A percentile compares a stretch with the other conserved stretches of the same genome.
Evolutionary conservation across 2,113 vertebrate species (phyloP).

Genomic region (Zosterops lateralis): DNA sequence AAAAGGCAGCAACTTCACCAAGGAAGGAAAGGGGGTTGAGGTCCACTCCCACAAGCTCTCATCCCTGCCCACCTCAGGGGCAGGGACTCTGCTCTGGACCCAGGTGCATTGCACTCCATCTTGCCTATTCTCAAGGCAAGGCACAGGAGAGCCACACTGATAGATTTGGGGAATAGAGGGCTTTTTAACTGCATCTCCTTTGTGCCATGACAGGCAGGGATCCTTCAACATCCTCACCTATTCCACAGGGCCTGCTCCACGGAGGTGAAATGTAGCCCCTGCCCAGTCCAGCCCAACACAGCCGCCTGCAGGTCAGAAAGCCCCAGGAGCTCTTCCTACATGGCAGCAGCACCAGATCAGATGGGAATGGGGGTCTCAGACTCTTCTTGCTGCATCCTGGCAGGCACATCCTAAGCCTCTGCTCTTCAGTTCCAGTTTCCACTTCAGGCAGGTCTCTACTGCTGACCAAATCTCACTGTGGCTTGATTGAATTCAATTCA

Average conservation of each 20-base stretch:
- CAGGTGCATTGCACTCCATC: fast-evolving
- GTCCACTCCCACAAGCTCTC: background rate
- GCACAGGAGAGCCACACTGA: background rate
- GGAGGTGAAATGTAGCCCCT: fast-evolving
- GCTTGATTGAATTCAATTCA: background rate
- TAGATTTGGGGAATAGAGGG: background rate
- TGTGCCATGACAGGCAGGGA: fast-evolving
- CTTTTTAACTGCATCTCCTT: background rate
- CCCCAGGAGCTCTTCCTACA: background rate
- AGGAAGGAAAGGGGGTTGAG: background rate
- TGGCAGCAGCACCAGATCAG: background rate
- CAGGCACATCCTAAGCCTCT: background rate
- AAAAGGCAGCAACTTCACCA: background rate
- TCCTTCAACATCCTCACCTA: background rate
- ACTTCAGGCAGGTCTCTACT: background rate
- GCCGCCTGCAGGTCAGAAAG: background rate
- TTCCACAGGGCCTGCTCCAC: background rate
- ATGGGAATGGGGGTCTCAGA: background rate
- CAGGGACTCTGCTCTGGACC: background rate
- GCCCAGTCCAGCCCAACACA: no score
- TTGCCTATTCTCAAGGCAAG: fast-evolving
- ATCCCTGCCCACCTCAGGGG: fast-evolving
- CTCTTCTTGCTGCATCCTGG: background rate
- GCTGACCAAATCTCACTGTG: background rate
- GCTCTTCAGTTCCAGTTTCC: background rate